Base-by-base conservation (phyloP, 1,140 invertebrate species). In the Pachypsylla venusta region DNA sequence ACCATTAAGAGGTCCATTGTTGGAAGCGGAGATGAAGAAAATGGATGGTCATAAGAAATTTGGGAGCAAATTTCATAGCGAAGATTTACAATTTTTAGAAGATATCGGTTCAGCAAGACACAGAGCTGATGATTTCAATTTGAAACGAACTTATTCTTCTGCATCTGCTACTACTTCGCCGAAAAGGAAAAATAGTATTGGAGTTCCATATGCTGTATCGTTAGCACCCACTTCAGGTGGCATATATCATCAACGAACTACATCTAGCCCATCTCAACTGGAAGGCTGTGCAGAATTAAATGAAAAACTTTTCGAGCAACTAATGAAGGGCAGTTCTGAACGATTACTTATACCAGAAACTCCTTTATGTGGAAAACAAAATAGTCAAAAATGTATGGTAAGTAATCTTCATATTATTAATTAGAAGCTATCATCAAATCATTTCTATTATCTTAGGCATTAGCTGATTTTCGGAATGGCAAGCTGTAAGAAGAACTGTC, bases 11-110 rank as follows among this genome's bases (percentile, higher is more conserved):
- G 85, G 85, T 12, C 85, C 85, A 10, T 87, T 88, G 84, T 71
- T 88, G 16, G 85, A 88, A 69, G 83, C 83, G 1, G 84, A 87
- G 71, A 85, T 87, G 81, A 84, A 82, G 39, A 85, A 85, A 67
- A 79, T 80, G 1, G 78, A 79, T 22, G 42, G 4, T 19, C 42
- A 48, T 22, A 48, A 48, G 61, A 69, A 67, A 55, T 27, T 57
- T 25, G 39, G 64, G 1, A 66, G 64, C 57, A 48, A 48, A 60
- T 70, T 77, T 56, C 71, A 73, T 54, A 73, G 73, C 57, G 76
- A 76, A 60, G 76, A 80, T 28, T 70, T 80, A 22, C 75, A 73
- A 63, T 79, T 77, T 65, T 63, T 78, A 12, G 72, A 73, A 60
- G 75, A 75, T 60, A 65, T 70, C 69, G 1, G 71, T 72, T 0